Conservation (phyloP, 2,888 invertebrate species). For the Drosophila paramelanica region DNA sequence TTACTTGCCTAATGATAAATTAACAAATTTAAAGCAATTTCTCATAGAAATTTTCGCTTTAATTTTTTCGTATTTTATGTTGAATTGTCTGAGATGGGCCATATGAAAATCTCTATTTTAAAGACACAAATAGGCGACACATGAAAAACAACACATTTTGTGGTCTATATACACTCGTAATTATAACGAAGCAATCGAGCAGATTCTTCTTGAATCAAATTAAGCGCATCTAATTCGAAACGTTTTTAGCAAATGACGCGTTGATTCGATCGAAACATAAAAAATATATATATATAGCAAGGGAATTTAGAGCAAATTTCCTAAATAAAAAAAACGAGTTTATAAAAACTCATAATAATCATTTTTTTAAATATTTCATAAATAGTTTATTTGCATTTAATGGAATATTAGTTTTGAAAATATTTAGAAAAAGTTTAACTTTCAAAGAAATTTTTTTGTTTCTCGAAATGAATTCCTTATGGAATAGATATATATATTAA, state of each 20-base stretch:
- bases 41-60: slow-evolving; percentile 59
- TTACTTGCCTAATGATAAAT: slow-evolving; percentile 61
- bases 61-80: slow-evolving; percentile 24
- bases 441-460: neutral
- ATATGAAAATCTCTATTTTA: slow-evolving; percentile 17
- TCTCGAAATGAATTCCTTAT: slow-evolving; percentile 6
- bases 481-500: slow-evolving; percentile 4
- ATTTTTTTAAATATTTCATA: neutral
- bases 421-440: neutral
- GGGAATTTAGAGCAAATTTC: neutral
- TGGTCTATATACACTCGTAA: slow-evolving; percentile 20
- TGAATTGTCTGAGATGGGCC: slow-evolving; percentile 14
- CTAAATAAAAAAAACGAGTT: neutral
- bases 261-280: slow-evolving; percentile 13
- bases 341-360: no score
- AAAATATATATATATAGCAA: neutral
- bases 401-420: no score
- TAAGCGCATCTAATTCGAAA: slow-evolving; percentile 63
- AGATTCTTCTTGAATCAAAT: slow-evolving; percentile 35
- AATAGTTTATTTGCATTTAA: no score
- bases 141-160: slow-evolving; percentile 19
- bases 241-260: slow-evolving; percentile 50
- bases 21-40: slow-evolving; percentile 53
- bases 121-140: slow-evolving; percentile 1
- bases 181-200: slow-evolving; percentile 23